Evolutionary conservation across 2,888 invertebrate genomes (phyloP), one percentile per base, ranked within the genome.

Genomic region (Melitaea athalia): DNA sequence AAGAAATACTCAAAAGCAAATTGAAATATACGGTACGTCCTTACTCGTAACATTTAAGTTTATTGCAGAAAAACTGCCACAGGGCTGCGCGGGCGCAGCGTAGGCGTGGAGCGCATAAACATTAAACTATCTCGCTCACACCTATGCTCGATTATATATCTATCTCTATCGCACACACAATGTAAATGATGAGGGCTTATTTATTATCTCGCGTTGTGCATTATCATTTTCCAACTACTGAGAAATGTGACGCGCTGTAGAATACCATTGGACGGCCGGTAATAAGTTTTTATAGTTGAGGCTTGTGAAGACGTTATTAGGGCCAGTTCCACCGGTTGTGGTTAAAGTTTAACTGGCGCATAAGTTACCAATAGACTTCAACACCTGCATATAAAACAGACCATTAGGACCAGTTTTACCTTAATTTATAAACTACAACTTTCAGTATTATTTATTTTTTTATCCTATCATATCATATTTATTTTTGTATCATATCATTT

Each of bases 41-140:
- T 69, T 71, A 38, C 38, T 38, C 38, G 38, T 38, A 69, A 73
- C 71, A 71, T 73, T 55, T 71, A 68, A 71, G 81, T 82, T 86
- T 83, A 85, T 82, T 77, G 82, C 81, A 84, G 84, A 85, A 88
- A 88, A 87, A 85, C 79, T 82, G 81, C 79, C 83, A 83, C 83
- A 77, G n/a, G 77, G 68, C 71, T 81, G 84, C 86, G 83, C 85
- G 68, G 76, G 82, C 83, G 82, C 85, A 64, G 70, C 72, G 76
- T 75, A 74, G 78, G 76, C 77, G 87, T 57, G 85, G 81, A 64
- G 84, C 84, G 80, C 84, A 81, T 85, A 85, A 86, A 85, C 77
- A 81, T 81, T 70, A 72, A 63, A 61, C 75, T 60, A 74, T 83
- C 86, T 74, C 82, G 68, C 75, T 85, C 80, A 64, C 67, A 67